Evolutionary conservation across 2,888 invertebrate genomes (phyloP).

Genomic region (Norana najaformis): DNA sequence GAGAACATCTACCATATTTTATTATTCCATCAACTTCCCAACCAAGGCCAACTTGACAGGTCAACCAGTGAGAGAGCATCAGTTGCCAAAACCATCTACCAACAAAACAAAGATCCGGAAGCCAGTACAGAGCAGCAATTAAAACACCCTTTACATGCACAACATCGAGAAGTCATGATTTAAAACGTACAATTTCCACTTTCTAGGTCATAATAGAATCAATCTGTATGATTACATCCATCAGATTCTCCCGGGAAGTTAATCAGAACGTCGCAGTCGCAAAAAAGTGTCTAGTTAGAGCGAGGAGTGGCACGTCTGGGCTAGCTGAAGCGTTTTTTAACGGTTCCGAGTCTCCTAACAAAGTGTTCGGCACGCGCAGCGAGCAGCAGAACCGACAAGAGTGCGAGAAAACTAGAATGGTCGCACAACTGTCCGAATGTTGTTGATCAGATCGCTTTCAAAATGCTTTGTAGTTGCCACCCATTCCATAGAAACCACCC

Average conservation of each 20-base stretch:
- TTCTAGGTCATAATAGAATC: not conserved
- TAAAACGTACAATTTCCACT: slow-evolving; percentile 16
- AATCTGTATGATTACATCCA: not conserved
- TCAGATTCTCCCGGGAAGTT: not conserved
- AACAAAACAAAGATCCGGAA: not conserved
- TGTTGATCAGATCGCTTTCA: slow-evolving; percentile 17
- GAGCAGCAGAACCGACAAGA: not conserved
- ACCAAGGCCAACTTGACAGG: not conserved
- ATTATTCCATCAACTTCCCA: not conserved
- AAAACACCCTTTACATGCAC: slow-evolving; percentile 24
- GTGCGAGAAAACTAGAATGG: not conserved
- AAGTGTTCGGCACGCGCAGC: not conserved
- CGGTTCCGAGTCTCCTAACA: not conserved
- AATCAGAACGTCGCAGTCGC: not conserved
- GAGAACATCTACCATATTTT: not conserved
- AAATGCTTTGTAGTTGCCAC: slow-evolving; percentile 22
- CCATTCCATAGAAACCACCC: slow-evolving; percentile 22
- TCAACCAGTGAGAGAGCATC: not conserved
- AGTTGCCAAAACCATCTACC: not conserved
- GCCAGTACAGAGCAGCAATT: slow-evolving; percentile 21
- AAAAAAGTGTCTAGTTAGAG: slow-evolving; percentile 7
- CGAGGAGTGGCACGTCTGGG: not conserved
- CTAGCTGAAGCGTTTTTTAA: not conserved
- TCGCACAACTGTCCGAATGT: slow-evolving; percentile 10
- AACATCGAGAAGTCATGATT: slow-evolving; percentile 25